These are phyloP conservation scores for Cephus pygmeus DNA, from an alignment of 2,888 invertebrate species.

Conservation along the genomic window DNA sequence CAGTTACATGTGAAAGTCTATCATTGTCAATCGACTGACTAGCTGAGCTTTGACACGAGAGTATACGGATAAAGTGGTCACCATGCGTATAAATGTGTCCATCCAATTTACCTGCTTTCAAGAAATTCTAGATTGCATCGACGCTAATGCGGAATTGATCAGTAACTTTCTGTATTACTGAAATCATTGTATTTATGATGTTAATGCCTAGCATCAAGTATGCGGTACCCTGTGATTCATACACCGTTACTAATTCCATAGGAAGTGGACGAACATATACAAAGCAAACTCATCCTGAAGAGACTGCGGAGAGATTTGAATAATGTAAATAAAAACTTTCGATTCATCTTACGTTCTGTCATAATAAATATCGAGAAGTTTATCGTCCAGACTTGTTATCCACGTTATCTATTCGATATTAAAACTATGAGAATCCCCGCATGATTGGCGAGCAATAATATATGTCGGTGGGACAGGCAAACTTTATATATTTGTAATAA, in stretches of 20 bases:
- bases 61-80: background rate
- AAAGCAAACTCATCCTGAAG: background rate
- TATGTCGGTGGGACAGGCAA: background rate
- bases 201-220: background rate
- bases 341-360: background rate
- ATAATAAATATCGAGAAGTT: background rate
- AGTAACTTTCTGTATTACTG: background rate
- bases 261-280: conserved; percentile 35
- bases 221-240: background rate
- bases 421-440: background rate
- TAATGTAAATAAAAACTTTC: background rate
- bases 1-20: background rate
- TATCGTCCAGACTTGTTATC: background rate
- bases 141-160: background rate
- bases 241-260: conserved; percentile 50
- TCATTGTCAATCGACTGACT: background rate
- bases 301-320: background rate
- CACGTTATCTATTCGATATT: background rate
- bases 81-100: background rate
- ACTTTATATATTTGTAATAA: background rate
- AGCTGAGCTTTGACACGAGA: background rate
- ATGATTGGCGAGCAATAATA: background rate
- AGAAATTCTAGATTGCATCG: background rate
- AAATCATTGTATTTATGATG: background rate
- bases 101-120: background rate